Base-by-base conservation (phyloP, 1,140 invertebrate species). In the Leucophenga varia region DNA sequence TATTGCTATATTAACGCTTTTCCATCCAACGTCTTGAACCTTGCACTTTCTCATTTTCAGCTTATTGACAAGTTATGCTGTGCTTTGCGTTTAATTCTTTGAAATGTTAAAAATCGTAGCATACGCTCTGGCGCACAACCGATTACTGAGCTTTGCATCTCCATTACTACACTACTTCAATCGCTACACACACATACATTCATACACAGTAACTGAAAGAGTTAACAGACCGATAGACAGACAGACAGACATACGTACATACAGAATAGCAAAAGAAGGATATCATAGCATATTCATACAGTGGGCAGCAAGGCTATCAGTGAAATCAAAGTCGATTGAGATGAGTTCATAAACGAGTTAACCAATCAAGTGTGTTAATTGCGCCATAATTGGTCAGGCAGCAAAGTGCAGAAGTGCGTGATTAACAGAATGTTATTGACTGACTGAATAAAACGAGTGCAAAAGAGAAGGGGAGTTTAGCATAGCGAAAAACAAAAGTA, bases 351-450 rank as follows among this genome's bases (percentile, higher is more conserved):
- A 58, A 55, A 43, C 45, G 49, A 60, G 32, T 47, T 55, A 50
- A 46, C 43, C 63, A 67, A 68, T 68, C 63, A 68, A 55, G 53
- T 68, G 63, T 68, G 59, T 59, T 67, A 67, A 67, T 67, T 67
- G 64, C 59, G 59, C 64, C 64, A 59, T 68, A 68, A 67, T 68
- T 67, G 63, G 63, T 59, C 64, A 68, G 57, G 41, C 57, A 64
- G 47, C 25, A 18, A 43, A 31, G 50, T 57, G 47, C 61, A 59
- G 31, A 49, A 55, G 31, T 64, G 61, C 61, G 61, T 64, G 43
- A 64, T 57, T 64, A 64, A 63, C 68, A 52, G 50, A 63, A 51
- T 50, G 31, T 54, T 59, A 54, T 57, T 59, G 54, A 63, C 49
- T 55, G 54, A 10, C 22, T 10, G 10, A 25, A 25, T 5, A 5